These are phyloP conservation scores for Drosophila cyrtoloma DNA, from an alignment of 2,888 invertebrate genomes.

Conservation along the genomic window DNA sequence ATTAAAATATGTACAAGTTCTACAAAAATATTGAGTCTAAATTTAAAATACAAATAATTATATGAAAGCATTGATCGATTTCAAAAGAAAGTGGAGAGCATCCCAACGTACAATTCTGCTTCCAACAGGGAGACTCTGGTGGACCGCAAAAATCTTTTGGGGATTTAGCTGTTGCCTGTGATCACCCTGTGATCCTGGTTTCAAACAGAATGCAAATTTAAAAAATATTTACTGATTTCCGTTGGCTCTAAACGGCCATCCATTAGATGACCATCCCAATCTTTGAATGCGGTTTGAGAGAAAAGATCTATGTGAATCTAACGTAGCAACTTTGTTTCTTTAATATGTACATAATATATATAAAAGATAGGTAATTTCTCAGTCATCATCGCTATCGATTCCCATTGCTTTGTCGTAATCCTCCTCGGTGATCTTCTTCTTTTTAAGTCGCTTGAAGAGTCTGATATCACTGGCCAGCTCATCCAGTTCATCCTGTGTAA, in stretches of 20 bases:
- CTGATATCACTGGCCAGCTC: conserved; percentile 93
- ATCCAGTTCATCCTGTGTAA: conserved; percentile 90
- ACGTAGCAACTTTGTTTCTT: background rate
- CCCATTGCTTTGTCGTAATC: conserved; percentile 89
- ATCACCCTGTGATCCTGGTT: background rate
- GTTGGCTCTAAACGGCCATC: background rate
- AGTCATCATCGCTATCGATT: conserved; percentile 67
- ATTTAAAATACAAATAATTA: no score
- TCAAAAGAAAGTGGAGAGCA: background rate
- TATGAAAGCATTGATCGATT: background rate
- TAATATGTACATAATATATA: conserved; percentile 50
- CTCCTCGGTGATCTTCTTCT: conserved; percentile 90
- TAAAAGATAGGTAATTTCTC: background rate
- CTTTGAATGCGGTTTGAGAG: background rate
- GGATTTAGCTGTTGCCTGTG: background rate
- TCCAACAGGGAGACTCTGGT: background rate
- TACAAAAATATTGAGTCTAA: background rate
- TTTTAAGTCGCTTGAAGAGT: conserved; percentile 94
- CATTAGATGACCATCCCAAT: background rate
- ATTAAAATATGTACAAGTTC: background rate
- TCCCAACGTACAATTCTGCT: background rate
- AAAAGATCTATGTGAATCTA: background rate
- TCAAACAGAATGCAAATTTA: background rate
- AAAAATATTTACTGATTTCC: no score
- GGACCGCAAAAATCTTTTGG: background rate